Conservation (phyloP, 2,888 invertebrate genomes). For the Arctia plantaginis region DNA sequence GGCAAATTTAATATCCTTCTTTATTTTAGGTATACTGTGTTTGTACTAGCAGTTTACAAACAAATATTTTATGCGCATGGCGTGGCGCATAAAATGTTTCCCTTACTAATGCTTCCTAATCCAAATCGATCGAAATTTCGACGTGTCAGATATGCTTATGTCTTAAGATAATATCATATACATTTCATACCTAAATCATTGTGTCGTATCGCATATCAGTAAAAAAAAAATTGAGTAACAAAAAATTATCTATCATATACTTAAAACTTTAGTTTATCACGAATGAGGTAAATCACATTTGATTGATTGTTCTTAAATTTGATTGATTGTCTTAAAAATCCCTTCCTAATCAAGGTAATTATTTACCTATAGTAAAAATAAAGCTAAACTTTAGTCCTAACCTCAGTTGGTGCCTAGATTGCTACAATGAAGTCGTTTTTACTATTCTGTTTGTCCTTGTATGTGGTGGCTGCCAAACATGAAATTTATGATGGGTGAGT, state of each 20-base stretch:
- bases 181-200: not conserved
- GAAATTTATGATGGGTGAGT: slow-evolving; percentile 75
- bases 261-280: not conserved
- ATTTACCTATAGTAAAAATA: not conserved
- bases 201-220: not conserved
- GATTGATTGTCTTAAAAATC: not conserved
- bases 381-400: not conserved
- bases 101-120: too few species aligned
- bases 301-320: not conserved
- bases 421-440: slow-evolving; percentile 57
- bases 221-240: not conserved
- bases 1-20: too few species aligned
- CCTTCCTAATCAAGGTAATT: not conserved
- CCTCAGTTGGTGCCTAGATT: slow-evolving; percentile 2
- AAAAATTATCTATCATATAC: not conserved
- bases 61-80: not conserved
- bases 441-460: slow-evolving; percentile 51
- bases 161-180: not conserved
- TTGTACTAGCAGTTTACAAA: too few species aligned
- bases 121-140: not conserved
- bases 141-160: not conserved
- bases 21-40: too few species aligned
- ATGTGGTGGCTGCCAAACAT: slow-evolving; percentile 66
- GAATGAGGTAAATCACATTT: not conserved
- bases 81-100: not conserved